phyloP scores from a whole-genome alignment of 2,113 vertebrate genomes.

The Vireo altiloquus region DNA sequence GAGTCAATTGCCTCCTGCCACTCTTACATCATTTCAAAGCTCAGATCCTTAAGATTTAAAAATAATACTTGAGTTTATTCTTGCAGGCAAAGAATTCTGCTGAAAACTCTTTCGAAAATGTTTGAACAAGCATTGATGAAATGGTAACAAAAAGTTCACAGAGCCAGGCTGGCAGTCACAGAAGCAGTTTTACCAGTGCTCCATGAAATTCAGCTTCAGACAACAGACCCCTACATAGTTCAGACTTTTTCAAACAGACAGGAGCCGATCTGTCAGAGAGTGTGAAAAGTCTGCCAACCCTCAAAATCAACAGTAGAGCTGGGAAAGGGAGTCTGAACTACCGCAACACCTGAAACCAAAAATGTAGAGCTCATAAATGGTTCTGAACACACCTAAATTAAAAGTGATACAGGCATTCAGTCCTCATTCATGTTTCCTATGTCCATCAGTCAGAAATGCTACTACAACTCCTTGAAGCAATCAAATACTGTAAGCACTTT shows the following conservation, averaged over 20 bases:
- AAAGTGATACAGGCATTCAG: background rate
- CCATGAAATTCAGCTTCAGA: slow-evolving; percentile 23
- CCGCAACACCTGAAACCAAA: slow-evolving; percentile 57
- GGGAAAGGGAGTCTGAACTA: slow-evolving; percentile 36
- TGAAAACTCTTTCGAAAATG: background rate
- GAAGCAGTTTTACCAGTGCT: slow-evolving; percentile 30
- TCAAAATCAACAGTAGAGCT: slow-evolving; percentile 1
- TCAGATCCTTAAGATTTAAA: slow-evolving; percentile 39
- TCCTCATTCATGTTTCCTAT: slow-evolving; percentile 3
- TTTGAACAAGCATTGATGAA: background rate
- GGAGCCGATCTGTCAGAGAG: background rate
- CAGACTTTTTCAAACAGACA: slow-evolving; percentile 32
- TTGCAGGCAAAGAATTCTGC: background rate
- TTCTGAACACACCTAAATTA: background rate
- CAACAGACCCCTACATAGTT: slow-evolving; percentile 32
- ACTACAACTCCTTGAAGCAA: background rate
- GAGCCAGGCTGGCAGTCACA: slow-evolving; percentile 13
- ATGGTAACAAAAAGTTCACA: slow-evolving; percentile 40
- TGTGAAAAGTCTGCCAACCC: background rate
- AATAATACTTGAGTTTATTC: slow-evolving; percentile 18
- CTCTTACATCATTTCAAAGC: slow-evolving; percentile 24
- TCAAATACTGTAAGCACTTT: background rate
- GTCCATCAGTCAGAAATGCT: background rate
- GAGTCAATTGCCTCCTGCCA: background rate
- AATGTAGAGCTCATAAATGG: background rate